Evolutionary conservation across 2,888 invertebrate genomes (phyloP).

Genomic region (Rosalia funebris): DNA sequence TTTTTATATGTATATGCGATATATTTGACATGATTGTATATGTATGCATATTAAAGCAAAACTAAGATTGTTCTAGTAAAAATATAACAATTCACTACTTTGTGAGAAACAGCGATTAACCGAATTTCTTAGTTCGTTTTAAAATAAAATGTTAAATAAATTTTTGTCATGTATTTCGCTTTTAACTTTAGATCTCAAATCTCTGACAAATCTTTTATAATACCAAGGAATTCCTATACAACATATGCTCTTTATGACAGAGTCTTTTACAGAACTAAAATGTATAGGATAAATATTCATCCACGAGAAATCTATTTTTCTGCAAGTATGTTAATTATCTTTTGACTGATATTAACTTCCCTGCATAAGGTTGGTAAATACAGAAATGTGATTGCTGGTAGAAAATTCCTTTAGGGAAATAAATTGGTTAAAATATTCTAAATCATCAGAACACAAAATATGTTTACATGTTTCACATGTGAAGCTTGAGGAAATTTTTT

Average conservation of each 20-base stretch:
- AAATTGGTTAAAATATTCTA: background rate
- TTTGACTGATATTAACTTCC: background rate
- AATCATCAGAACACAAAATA: background rate
- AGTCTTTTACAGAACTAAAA: background rate
- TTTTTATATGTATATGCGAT: too few species aligned
- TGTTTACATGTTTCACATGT: background rate
- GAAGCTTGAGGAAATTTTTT: background rate
- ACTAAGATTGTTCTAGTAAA: too few species aligned
- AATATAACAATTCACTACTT: too few species aligned
- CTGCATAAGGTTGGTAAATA: background rate
- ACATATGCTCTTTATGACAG: background rate
- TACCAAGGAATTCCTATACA: background rate
- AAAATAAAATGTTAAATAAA: too few species aligned
- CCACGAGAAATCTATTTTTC: background rate
- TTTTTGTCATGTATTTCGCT: too few species aligned
- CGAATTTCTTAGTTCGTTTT: too few species aligned
- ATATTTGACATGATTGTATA: too few species aligned
- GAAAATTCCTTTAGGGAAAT: background rate
- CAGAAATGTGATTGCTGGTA: background rate
- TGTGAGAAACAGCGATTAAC: too few species aligned
- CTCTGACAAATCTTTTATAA: background rate
- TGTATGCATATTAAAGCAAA: too few species aligned
- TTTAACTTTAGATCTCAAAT: background rate
- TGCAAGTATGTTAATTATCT: background rate
- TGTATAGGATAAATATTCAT: background rate